Percentiles rank a stretch among this genome's conserved stretches.
phyloP scores from a whole-genome alignment of 2,113 vertebrate genomes.

The Physeter macrocephalus region DNA sequence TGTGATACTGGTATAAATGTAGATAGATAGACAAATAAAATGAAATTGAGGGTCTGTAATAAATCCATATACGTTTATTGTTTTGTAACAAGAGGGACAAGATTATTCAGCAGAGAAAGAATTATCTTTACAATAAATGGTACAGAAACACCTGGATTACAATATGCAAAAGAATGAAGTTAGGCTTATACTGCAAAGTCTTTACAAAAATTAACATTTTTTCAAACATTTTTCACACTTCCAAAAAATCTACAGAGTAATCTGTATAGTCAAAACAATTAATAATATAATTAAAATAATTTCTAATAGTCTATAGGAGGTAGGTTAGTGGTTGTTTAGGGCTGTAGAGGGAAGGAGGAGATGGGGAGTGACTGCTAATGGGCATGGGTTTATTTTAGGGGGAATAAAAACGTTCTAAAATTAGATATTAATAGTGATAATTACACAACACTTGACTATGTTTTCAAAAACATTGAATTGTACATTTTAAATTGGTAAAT shows the following conservation, averaged over 20 bases:
- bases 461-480: background rate
- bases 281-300: background rate
- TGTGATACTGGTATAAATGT: background rate
- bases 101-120: background rate
- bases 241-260: background rate
- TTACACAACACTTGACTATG: background rate
- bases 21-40: background rate
- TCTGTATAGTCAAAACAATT: background rate
- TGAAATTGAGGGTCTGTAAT: background rate
- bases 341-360: accelerated
- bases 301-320: background rate
- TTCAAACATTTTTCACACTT: background rate
- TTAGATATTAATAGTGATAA: background rate
- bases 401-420: background rate
- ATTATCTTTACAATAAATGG: background rate
- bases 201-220: background rate
- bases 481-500: background rate
- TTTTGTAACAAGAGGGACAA: background rate
- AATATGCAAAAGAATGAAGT: background rate
- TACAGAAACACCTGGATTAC: background rate
- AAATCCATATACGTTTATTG: background rate
- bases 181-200: background rate
- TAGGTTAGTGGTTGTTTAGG: background rate
- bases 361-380: background rate
- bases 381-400: background rate